Percentiles rank a stretch among this genome's conserved stretches.
phyloP scores from a whole-genome alignment of 2,113 vertebrate genomes.

The Varanus komodoensis region DNA sequence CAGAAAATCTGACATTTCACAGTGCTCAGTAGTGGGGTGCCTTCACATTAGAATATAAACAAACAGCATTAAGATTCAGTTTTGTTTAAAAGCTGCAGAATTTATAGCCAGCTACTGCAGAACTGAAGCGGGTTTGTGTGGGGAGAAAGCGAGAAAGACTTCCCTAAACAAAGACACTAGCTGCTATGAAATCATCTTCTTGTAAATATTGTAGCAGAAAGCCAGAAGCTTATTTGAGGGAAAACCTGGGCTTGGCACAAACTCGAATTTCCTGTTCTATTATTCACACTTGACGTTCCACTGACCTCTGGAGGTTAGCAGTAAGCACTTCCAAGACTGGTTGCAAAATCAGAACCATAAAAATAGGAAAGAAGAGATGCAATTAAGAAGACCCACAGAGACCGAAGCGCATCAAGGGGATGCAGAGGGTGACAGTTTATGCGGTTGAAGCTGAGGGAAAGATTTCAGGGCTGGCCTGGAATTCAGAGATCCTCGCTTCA shows the following conservation, averaged over 20 bases:
- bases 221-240: constrained; percentile 32
- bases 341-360: constrained; percentile 33
- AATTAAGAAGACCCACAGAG: neutral
- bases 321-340: neutral
- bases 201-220: constrained; percentile 52
- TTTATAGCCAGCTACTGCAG: neutral
- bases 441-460: neutral
- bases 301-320: neutral
- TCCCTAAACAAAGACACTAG: constrained; percentile 62
- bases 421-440: neutral
- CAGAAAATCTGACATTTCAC: too few species aligned
- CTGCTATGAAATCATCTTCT: constrained; percentile 54
- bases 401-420: neutral
- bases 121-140: neutral
- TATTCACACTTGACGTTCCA: neutral
- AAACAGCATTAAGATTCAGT: neutral
- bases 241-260: neutral
- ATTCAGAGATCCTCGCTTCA: neutral
- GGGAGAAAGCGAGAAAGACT: constrained; percentile 46
- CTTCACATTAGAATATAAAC: neutral
- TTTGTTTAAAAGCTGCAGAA: neutral
- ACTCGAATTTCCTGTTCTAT: neutral
- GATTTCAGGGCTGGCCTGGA: neutral
- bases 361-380: constrained; percentile 35
- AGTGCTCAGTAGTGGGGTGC: neutral